These are phyloP conservation scores for Varanus salvator DNA, from an alignment of 2,113 vertebrate species.

Conservation along the genomic window DNA sequence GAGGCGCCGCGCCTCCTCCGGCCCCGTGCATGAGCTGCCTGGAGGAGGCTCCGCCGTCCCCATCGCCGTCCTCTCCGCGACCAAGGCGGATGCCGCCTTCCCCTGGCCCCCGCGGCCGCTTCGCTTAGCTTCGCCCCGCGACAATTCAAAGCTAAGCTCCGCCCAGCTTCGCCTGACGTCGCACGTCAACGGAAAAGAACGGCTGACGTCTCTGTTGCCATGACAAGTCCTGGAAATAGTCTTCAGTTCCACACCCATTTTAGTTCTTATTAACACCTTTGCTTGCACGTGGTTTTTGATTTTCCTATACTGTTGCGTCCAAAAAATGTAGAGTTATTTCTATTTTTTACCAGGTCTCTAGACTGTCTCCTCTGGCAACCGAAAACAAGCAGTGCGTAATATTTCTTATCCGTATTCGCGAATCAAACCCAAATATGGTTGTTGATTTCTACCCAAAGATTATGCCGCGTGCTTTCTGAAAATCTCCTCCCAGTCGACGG, in stretches of 20 bases:
- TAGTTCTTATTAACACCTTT: background rate
- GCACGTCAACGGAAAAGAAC: conserved; percentile 6
- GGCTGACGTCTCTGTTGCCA: background rate
- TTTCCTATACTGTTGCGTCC: background rate
- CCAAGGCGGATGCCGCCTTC: background rate
- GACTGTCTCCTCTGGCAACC: background rate
- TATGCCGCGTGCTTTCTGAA: too few relatives aligned
- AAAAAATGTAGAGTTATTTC: background rate
- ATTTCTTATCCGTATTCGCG: background rate
- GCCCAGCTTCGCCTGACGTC: background rate
- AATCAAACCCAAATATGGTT: background rate
- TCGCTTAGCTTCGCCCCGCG: conserved; percentile 49
- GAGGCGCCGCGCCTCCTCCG: conserved; percentile 33
- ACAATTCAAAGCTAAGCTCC: conserved; percentile 70
- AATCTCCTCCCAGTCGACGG: too few relatives aligned
- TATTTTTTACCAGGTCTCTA: background rate
- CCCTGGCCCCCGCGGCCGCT: background rate
- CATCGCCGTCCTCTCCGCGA: background rate
- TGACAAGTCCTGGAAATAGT: too few relatives aligned
- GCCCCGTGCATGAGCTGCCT: background rate
- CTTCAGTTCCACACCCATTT: accelerated
- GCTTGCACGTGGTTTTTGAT: background rate
- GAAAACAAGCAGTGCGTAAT: background rate
- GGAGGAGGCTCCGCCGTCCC: accelerated
- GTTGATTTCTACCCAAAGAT: too few relatives aligned